phyloP scores from a whole-genome alignment of 2,797 vertebrate species.

The Myotis daubentonii region DNA sequence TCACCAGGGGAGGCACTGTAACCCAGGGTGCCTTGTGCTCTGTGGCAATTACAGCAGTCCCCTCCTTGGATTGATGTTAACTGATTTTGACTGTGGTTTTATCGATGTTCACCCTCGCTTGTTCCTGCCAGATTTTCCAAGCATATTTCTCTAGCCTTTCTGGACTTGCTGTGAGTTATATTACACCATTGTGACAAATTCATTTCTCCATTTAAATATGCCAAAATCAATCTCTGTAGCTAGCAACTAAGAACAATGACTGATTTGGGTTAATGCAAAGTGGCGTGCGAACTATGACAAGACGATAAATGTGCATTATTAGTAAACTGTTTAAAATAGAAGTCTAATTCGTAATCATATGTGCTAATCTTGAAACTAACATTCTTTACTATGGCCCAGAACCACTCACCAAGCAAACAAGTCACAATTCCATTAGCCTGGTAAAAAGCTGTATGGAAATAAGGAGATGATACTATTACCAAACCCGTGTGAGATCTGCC shows the following conservation, averaged over 20 bases:
- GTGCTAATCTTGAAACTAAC: not conserved
- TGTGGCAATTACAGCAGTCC: not conserved
- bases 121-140: not conserved
- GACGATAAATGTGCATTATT: not conserved
- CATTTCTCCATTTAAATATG: not conserved
- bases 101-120: not conserved
- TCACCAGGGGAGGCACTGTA: fast-evolving
- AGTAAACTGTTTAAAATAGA: not conserved
- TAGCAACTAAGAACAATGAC: not conserved
- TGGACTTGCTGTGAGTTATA: not conserved
- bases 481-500: not conserved
- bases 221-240: not conserved
- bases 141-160: not conserved
- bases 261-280: not conserved
- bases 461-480: not conserved
- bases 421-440: not conserved
- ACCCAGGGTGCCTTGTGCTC: fast-evolving
- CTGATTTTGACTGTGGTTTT: not conserved
- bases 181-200: not conserved
- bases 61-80: not conserved
- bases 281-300: not conserved
- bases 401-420: not conserved
- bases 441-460: not conserved
- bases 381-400: not conserved
- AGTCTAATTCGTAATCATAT: not conserved